Evolutionary conservation across 2,113 vertebrate species (phyloP), one percentile per base, ranked within the genome.

Genomic region (Pseudolaguvia tuberculata): DNA sequence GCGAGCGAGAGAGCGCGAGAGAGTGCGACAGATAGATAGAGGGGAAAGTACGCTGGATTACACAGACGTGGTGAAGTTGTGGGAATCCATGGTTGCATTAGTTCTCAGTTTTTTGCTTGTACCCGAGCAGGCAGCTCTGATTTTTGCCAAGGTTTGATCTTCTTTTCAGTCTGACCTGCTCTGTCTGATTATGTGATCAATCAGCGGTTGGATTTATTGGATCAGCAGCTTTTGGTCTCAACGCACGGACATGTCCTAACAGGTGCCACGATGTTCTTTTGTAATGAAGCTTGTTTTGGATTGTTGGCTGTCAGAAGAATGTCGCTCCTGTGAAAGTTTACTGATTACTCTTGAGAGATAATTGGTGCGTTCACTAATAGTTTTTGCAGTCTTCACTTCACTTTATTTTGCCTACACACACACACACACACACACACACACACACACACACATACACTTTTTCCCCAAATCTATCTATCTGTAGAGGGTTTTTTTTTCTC

Each of bases 381-480:
- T 56, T 65, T 55, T 61, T 29, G 23, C 35, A 56, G 2, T 66
- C 18, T 25, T 56, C 66, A 42, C 23, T 21, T 66, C 50, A 15
- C 72, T 47, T 27, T 53, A 13, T 63, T 7, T 51, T 42, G 35
- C 47, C 25, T 29, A 65, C 0, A 52, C 52, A 53, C 48, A 62
- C 20, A n/a, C 45, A 47, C 17, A 11, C 25, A 48, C 53, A 45
- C 18, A 42, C 31, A 53, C 31, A 65, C 0, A 53, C 42, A 53
- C 29, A 62, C 27, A n/a, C 42, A 47, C 23, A 11, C 42, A 48
- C 69, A 57, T 18, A 42, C 53, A 42, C 47, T 25, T 18, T 23
- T 6, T 31, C 25, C 83, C 62, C 80, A 85, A 84, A 83, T 80
- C 82, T 83, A 83, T 83, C 85, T 85, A 17, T 59, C 15, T 17